These are phyloP conservation scores for Drosophila paramelanica DNA, from an alignment of 2,888 invertebrate species.

Conservation along the genomic window DNA sequence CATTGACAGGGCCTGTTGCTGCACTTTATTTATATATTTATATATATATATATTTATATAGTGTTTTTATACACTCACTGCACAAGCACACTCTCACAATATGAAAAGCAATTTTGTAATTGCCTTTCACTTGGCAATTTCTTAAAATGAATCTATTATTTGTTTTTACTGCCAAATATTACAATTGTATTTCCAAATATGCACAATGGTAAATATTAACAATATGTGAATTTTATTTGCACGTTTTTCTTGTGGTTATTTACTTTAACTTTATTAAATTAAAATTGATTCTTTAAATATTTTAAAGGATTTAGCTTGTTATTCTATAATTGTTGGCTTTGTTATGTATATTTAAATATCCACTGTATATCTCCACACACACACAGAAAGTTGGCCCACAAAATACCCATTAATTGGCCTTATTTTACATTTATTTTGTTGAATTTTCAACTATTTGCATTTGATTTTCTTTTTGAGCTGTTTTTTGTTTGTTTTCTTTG, in stretches of 20 bases:
- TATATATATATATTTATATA: conserved; percentile 5
- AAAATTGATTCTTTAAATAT: neutral
- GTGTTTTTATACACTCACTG: conserved; percentile 18
- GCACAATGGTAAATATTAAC: conserved; percentile 15
- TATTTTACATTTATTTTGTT: conserved; percentile 24
- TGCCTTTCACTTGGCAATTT: conserved; percentile 22
- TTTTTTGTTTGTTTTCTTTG: neutral
- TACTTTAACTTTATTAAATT: conserved; percentile 19
- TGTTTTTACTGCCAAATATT: conserved; percentile 3
- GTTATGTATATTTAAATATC: conserved; percentile 21
- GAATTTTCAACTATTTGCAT: conserved; percentile 24
- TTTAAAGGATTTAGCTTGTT: neutral
- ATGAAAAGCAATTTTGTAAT: conserved; percentile 44
- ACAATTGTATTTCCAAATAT: conserved; percentile 12
- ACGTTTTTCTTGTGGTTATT: conserved; percentile 10
- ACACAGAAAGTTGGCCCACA: conserved; percentile 1
- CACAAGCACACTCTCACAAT: neutral
- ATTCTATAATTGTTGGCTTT: conserved; percentile 3
- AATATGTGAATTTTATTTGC: conserved; percentile 15
- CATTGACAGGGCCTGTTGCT: conserved; percentile 23
- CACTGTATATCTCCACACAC: conserved; percentile 11
- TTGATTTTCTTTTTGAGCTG: conserved; percentile 11
- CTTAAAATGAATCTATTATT: conserved; percentile 15
- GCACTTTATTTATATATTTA: conserved; percentile 1
- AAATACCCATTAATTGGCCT: conserved; percentile 35